A percentile compares a stretch with the other conserved stretches of the same genome.
phyloP scores from a whole-genome alignment of 2,113 vertebrate species.

The Antechinus stuartii region DNA sequence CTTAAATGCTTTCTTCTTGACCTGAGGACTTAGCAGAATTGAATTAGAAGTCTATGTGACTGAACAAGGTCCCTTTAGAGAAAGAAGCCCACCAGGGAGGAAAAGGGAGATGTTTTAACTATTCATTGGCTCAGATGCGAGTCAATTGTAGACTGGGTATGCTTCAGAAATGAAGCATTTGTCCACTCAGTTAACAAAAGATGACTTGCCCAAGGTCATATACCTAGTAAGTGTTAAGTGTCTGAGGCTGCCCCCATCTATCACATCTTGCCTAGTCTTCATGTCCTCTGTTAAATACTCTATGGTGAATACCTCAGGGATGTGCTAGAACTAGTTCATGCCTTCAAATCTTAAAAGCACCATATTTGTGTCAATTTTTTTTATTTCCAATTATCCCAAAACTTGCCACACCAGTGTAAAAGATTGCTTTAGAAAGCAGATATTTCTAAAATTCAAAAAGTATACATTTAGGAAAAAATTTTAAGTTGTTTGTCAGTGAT shows the following conservation, averaged over 20 bases:
- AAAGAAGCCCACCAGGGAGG: not conserved
- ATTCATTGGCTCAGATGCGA: not conserved
- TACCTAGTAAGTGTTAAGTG: no score
- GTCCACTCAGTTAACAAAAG: no score
- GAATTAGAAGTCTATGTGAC: not conserved
- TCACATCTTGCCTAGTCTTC: no score
- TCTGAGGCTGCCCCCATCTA: no score
- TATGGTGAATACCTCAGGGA: no score
- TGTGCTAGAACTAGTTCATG: no score
- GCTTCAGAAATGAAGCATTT: no score
- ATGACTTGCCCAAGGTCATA: no score
- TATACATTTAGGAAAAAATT: not conserved
- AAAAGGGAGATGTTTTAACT: not conserved
- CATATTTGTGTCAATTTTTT: not conserved
- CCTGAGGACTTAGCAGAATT: not conserved
- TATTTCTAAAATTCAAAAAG: not conserved
- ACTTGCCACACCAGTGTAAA: not conserved
- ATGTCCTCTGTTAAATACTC: no score
- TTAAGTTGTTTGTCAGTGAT: not conserved
- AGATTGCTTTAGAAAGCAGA: not conserved
- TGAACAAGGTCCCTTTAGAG: not conserved
- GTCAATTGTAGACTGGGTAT: not conserved
- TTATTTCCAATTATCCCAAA: not conserved
- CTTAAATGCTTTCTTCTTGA: not conserved
- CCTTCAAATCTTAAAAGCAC: not conserved